Percentiles rank a stretch among this genome's conserved stretches.
Evolutionary conservation across 2,113 vertebrate species (phyloP).

Genomic region (Rattus rattus): DNA sequence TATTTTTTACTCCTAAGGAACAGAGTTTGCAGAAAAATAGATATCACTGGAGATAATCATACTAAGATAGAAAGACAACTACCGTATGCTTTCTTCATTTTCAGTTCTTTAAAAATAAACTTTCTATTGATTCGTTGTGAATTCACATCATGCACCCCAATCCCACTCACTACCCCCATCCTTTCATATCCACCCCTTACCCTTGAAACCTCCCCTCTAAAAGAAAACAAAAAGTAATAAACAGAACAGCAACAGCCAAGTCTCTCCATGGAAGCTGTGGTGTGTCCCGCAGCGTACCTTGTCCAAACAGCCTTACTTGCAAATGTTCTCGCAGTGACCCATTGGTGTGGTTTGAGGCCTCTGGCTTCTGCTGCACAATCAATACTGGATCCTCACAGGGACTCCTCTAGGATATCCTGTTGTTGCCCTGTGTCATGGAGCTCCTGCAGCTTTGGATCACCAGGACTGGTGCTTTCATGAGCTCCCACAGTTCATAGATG

Average conservation of each 20-base stretch:
- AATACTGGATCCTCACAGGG: neutral
- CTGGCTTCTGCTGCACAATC: neutral
- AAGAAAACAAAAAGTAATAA: neutral
- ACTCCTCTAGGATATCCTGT: neutral
- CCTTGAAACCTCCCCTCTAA: neutral
- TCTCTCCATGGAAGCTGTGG: neutral
- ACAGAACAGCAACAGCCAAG: neutral
- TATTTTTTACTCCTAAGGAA: neutral
- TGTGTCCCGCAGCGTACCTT: neutral
- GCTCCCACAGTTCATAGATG: neutral
- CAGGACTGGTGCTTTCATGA: neutral
- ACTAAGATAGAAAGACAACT: neutral
- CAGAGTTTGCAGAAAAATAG: neutral
- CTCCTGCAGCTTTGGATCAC: neutral
- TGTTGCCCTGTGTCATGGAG: neutral
- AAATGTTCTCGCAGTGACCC: neutral
- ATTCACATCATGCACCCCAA: neutral
- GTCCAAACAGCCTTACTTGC: neutral
- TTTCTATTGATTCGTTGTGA: neutral
- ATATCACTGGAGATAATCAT: neutral
- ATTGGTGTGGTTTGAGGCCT: neutral
- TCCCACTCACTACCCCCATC: neutral
- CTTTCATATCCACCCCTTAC: neutral
- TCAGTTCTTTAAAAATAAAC: neutral
- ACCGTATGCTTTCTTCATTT: neutral